phyloP scores from a whole-genome alignment of 1,140 invertebrate species.

The Trichoplusia ni region DNA sequence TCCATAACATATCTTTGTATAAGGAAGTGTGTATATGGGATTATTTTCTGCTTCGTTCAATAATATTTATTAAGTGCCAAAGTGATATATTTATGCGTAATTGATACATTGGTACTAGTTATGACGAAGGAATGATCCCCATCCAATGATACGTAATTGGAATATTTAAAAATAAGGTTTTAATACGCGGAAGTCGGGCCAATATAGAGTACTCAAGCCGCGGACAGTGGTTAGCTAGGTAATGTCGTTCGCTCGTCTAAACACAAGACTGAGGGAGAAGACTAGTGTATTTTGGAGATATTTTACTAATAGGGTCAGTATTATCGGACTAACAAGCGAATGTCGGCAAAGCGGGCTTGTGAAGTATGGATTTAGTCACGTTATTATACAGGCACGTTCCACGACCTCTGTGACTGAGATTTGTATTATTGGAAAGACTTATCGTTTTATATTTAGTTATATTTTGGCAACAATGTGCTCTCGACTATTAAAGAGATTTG shows the following conservation, averaged over 20 bases:
- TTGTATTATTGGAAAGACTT: background rate
- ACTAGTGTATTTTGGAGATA: conserved; percentile 36
- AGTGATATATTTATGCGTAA: no score
- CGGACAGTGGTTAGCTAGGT: background rate
- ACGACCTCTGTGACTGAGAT: background rate
- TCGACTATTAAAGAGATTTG: no score
- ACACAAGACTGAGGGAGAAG: conserved; percentile 42
- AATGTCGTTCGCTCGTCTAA: conserved; percentile 20
- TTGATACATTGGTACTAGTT: no score
- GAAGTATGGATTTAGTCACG: background rate
- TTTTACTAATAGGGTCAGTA: conserved; percentile 9
- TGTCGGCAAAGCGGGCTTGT: background rate
- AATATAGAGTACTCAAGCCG: conserved; percentile 10
- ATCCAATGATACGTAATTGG: no score
- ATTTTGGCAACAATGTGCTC: no score
- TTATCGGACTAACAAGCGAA: background rate
- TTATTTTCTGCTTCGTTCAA: no score
- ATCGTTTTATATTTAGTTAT: conserved; percentile 1
- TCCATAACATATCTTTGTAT: no score
- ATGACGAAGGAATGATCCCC: no score
- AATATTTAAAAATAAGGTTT: no score
- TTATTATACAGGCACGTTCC: background rate
- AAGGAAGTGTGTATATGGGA: no score
- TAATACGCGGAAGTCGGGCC: no score
- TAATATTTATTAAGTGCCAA: no score